A percentile compares a stretch with the other conserved stretches of the same genome.
Evolutionary conservation across 2,888 invertebrate species (phyloP).

Genomic region (Scotopteryx bipunctaria): DNA sequence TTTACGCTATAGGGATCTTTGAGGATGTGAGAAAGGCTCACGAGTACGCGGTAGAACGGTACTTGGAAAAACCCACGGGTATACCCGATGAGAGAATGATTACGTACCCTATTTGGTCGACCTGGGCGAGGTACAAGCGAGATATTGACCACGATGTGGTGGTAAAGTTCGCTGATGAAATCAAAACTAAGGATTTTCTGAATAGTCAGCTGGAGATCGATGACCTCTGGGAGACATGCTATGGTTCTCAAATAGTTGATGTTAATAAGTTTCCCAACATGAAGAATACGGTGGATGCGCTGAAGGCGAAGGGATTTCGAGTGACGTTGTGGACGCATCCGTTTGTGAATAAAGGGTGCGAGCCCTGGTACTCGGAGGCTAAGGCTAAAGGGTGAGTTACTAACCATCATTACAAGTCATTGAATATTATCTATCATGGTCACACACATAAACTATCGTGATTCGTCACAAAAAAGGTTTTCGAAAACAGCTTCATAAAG

Average conservation of each 20-base stretch:
- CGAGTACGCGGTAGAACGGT: conserved; percentile 82
- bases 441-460: too few relatives aligned
- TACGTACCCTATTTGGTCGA: conserved; percentile 86
- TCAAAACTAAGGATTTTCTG: conserved; percentile 73
- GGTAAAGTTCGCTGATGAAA: conserved; percentile 76
- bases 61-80: conserved; percentile 81
- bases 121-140: conserved; percentile 84
- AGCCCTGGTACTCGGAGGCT: conserved; percentile 76
- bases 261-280: conserved; percentile 81
- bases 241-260: conserved; percentile 83
- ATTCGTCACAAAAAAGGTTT: too few relatives aligned
- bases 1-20: conserved; percentile 85
- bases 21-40: conserved; percentile 83
- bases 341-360: conserved; percentile 84
- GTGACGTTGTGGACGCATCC: conserved; percentile 86
- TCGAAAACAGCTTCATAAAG: background rate
- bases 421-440: too few relatives aligned
- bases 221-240: conserved; percentile 86
- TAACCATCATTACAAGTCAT: too few relatives aligned
- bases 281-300: conserved; percentile 64
- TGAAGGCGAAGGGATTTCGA: conserved; percentile 76
- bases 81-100: conserved; percentile 83
- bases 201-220: conserved; percentile 85
- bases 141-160: conserved; percentile 79
- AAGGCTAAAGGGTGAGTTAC: conserved; percentile 67